Evolutionary conservation across 1,140 invertebrate species (phyloP).

Genomic region (Sycophaga agraensis): DNA sequence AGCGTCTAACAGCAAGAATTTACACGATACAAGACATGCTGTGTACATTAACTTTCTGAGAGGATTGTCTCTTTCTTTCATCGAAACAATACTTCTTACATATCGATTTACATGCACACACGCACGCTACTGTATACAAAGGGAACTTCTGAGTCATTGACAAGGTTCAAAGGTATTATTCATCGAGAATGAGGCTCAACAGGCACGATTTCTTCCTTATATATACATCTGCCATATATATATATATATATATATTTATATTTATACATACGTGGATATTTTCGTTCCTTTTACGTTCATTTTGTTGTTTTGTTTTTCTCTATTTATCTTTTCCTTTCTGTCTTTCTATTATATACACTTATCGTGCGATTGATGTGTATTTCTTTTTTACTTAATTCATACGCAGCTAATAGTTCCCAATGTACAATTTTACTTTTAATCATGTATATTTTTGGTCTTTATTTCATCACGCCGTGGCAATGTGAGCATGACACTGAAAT

Average conservation of each 20-base stretch:
- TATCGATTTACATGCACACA: slow-evolving; percentile 1
- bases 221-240: not conserved
- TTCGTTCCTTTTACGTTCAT: slow-evolving; percentile 5
- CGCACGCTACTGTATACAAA: not conserved
- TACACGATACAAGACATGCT: too few species aligned
- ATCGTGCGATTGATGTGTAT: not conserved
- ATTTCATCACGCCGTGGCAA: not conserved
- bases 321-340: not conserved
- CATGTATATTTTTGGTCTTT: not conserved
- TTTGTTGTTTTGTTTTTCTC: not conserved
- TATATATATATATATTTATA: slow-evolving; percentile 1
- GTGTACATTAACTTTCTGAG: slow-evolving; percentile 1
- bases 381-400: not conserved
- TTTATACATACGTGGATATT: not conserved
- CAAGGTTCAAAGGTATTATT: not conserved
- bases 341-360: not conserved
- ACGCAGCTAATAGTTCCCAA: not conserved
- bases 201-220: slow-evolving; percentile 24
- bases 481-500: slow-evolving; percentile 14
- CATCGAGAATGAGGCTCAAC: slow-evolving; percentile 2
- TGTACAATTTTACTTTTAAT: not conserved
- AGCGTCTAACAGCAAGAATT: too few species aligned
- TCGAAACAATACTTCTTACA: not conserved
- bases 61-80: not conserved
- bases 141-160: slow-evolving; percentile 1